Conservation (phyloP, 2,888 invertebrate genomes). For the Lottia gigantea region DNA sequence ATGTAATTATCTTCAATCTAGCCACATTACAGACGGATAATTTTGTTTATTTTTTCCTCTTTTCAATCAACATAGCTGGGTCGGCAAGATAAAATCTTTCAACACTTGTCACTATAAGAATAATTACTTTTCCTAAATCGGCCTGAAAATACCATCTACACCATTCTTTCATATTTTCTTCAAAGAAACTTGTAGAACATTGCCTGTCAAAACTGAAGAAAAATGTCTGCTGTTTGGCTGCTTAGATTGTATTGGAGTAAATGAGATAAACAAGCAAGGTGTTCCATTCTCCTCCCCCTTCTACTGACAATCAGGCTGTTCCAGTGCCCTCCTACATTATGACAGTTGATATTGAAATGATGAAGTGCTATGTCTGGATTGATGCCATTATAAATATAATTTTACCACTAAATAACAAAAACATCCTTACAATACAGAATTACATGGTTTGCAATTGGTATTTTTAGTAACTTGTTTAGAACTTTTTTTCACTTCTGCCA, state of each 20-base stretch:
- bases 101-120: neutral
- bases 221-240: neutral
- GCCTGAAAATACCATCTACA: neutral
- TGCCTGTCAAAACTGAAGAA: neutral
- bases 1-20: neutral
- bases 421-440: neutral
- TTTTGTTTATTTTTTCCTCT: neutral
- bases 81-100: conserved; percentile 3
- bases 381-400: conserved; percentile 3
- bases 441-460: neutral
- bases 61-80: neutral
- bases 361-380: neutral
- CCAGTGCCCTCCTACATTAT: too few relatives aligned
- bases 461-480: too few relatives aligned
- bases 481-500: too few relatives aligned
- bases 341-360: neutral
- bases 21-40: neutral
- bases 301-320: neutral
- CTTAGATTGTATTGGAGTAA: neutral
- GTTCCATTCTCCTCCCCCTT: neutral
- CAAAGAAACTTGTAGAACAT: neutral
- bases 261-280: neutral
- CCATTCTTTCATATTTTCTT: neutral
- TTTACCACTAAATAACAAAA: neutral
- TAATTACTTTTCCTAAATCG: neutral